Evolutionary conservation across 1,140 invertebrate species (phyloP), one percentile per base, ranked within the genome.

Genomic region (Habropoda laboriosa): DNA sequence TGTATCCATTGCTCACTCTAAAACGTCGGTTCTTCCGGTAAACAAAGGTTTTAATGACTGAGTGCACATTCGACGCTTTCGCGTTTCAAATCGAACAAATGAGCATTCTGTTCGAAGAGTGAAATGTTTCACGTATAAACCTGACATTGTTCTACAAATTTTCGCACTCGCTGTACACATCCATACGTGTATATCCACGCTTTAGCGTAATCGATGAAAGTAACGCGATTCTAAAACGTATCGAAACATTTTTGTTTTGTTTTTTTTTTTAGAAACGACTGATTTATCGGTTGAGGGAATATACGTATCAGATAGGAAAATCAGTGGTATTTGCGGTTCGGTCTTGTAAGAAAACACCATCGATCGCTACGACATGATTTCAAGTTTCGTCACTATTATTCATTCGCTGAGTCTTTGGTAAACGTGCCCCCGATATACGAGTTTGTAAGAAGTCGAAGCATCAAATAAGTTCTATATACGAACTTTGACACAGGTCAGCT

Each of bases 31-130:
- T 57, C 57, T 78, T 78, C 79, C 73, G 73, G 79, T 70, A 79
- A 87, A 87, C 79, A 86, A 82, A 79, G 72, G 74, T 47, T 71
- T 75, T 77, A 86, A 87, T 82, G 78, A 84, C 53, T 35, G 51
- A 67, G 40, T 16, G n/a, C 51, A 24, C 51, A 35, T 30, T 58
- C 38, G 30, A 68, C 40, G n/a, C n/a, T 55, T 35, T 32, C n/a
- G 24, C 35, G 72, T 63, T 74, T 42, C 16, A 49, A 82, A 80
- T 24, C 12, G 53, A 73, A 74, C 32, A 58, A 76, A 16, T 38
- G 40, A 63, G 3, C 30, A 12, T 47, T 6, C 18, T 27, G 18
- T 30, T 66, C 7, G 2, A 13, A 4, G 16, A 27, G 7, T 40
- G 6, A 57, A 30, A 30, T 7, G 13, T 30, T 53, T 24, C n/a